These are phyloP conservation scores for Lycia hirtaria DNA, from an alignment of 2,888 invertebrate genomes.

Conservation along the genomic window DNA sequence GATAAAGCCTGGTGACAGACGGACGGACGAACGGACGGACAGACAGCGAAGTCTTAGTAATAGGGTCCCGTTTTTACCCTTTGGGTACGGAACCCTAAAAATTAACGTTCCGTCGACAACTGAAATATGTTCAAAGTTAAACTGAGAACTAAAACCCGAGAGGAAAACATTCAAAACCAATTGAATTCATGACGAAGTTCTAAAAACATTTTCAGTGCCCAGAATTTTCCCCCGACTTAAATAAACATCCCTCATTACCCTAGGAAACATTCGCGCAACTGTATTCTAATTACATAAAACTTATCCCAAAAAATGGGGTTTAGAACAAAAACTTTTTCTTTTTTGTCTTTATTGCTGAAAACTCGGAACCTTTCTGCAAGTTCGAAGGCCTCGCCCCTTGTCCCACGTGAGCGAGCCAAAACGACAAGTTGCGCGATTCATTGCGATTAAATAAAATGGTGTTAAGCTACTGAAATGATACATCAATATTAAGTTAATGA, in stretches of 20 bases:
- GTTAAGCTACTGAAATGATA: too few relatives aligned
- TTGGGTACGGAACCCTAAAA: too few relatives aligned
- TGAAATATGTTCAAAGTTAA: not conserved
- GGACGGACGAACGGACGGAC: too few relatives aligned
- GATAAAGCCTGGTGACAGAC: too few relatives aligned
- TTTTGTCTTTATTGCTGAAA: conserved; percentile 41
- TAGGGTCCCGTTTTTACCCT: too few relatives aligned
- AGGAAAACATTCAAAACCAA: not conserved
- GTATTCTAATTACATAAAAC: conserved; percentile 39
- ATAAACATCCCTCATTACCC: conserved; percentile 36
- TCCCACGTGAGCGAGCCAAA: not conserved
- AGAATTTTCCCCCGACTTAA: conserved; percentile 30
- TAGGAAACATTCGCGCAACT: conserved; percentile 39
- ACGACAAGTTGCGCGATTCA: not conserved
- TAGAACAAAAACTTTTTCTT: conserved; percentile 29
- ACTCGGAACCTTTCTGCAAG: conserved; percentile 32
- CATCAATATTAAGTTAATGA: too few relatives aligned
- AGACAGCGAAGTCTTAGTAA: too few relatives aligned
- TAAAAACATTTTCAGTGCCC: conserved; percentile 12
- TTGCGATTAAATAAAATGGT: too few relatives aligned
- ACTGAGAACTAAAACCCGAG: not conserved
- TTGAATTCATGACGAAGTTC: conserved; percentile 1
- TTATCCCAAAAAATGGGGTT: conserved; percentile 35
- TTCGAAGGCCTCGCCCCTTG: conserved; percentile 20
- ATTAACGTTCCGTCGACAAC: not conserved